These are phyloP conservation scores for Anorthoa munda DNA, from an alignment of 2,888 invertebrate species.

Conservation along the genomic window DNA sequence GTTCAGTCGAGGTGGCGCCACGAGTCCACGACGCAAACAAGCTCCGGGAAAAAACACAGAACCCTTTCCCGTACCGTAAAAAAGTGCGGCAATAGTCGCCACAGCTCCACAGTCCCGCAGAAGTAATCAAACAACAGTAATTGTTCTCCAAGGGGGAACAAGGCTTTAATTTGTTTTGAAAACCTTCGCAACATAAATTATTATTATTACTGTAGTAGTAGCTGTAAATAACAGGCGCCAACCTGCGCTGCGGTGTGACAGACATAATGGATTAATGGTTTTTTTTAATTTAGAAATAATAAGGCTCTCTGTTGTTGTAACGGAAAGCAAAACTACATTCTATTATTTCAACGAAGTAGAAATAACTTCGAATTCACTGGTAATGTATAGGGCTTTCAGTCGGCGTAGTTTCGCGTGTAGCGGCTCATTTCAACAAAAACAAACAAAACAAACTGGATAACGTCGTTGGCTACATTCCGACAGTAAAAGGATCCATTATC, in stretches of 20 bases:
- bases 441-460: constrained; percentile 12
- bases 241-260: not conserved
- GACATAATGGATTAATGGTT: not conserved
- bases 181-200: constrained; percentile 5
- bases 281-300: not conserved
- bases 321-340: not conserved
- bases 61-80: not conserved
- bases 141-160: not conserved
- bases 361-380: not conserved
- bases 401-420: no score
- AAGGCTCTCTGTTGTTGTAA: not conserved
- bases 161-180: not conserved
- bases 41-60: not conserved
- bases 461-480: constrained; percentile 5
- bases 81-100: constrained; percentile 9
- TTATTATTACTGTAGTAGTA: constrained; percentile 13
- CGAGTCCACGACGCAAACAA: not conserved
- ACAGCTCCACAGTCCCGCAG: not conserved
- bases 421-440: not conserved
- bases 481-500: constrained; percentile 26
- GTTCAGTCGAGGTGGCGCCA: not conserved
- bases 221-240: not conserved
- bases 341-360: constrained; percentile 12
- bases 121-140: constrained; percentile 22
- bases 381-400: not conserved